Evolutionary conservation across 2,888 invertebrate genomes (phyloP), one percentile per base, ranked within the genome.

Genomic region (Teleiodes luculella): DNA sequence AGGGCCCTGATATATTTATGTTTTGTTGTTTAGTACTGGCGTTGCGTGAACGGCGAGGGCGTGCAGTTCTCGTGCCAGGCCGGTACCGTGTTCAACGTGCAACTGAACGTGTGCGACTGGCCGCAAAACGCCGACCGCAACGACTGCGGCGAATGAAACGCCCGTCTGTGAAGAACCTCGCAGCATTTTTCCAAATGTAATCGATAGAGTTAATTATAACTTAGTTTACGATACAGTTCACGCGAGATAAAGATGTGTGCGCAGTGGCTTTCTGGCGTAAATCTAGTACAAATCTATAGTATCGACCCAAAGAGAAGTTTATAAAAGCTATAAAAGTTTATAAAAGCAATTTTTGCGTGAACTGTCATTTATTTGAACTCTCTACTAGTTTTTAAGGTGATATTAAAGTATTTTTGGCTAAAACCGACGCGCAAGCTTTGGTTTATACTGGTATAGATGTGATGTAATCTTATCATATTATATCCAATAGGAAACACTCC

Each of bases 21-120:
- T 58, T 60, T 62, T 65, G 52, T 31, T 62, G 72, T 70, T 49
- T 83, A 96, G 96, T 97, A 96, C 70, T 96, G 95, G 87, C 93
- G 96, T 57, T 97, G 97, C 74, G 94, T 95, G 18, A 93, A 95
- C 74, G 96, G 95, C 4, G 92, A 93, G 70, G 93, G 94, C 3
- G 83, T 93, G 48, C 92, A 92, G 64, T 95, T 95, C 73, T 88
- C 91, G 11, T 97, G 97, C 72, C 92, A 92, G 61, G 87, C 92
- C 0, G 95, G 95, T 20, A 94, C 95, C 0, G 92, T 94, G 3
- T 97, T 94, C 90, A 94, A 96, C 70, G 91, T 92, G 0, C 80
- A 90, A 24, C 88, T 91, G 41, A 92, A 92, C 67, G 92, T 94
- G 13, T 97, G 97, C 76, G 96, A 95, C 78, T 97, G 96, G 96